These are phyloP conservation scores for Atherix ibis DNA, from an alignment of 2,888 invertebrate genomes.

Conservation along the genomic window DNA sequence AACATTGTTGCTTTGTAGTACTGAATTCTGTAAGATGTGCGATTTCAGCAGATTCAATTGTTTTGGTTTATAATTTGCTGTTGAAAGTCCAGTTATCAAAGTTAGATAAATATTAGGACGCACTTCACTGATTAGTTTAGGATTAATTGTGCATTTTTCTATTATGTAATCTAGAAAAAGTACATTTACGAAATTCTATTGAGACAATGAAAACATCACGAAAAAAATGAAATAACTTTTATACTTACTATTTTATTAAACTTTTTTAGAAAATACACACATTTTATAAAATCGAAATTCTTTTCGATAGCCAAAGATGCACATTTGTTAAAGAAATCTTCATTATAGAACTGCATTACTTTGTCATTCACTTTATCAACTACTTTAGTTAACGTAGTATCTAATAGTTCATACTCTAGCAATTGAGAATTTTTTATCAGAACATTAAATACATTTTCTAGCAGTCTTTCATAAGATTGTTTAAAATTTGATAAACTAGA, in stretches of 20 bases:
- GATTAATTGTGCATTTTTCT: conserved; percentile 32
- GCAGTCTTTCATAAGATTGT: conserved; percentile 34
- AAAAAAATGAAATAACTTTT: conserved; percentile 1
- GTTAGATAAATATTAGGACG: conserved; percentile 33
- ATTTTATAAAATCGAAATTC: conserved; percentile 36
- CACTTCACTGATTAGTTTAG: conserved; percentile 28
- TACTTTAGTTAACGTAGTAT: conserved; percentile 36
- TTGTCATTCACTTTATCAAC: conserved; percentile 33
- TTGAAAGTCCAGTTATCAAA: conserved; percentile 39
- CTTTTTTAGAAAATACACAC: conserved; percentile 36
- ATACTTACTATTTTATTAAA: conserved; percentile 41
- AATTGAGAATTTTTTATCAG: conserved; percentile 24
- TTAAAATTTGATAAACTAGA: conserved; percentile 35
- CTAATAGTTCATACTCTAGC: conserved; percentile 35
- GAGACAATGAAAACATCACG: conserved; percentile 12
- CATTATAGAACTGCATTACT: conserved; percentile 42
- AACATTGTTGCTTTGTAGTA: conserved; percentile 29
- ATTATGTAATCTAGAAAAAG: conserved; percentile 42
- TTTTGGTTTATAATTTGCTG: conserved; percentile 43
- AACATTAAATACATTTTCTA: conserved; percentile 38
- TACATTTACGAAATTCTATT: conserved; percentile 41
- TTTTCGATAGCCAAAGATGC: conserved; percentile 37
- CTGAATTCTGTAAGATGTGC: conserved; percentile 31
- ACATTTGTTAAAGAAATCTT: conserved; percentile 40
- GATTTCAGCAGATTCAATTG: conserved; percentile 37